Evolutionary conservation across 1,140 invertebrate genomes (phyloP).

Genomic region (Zaprionus lachaisei): DNA sequence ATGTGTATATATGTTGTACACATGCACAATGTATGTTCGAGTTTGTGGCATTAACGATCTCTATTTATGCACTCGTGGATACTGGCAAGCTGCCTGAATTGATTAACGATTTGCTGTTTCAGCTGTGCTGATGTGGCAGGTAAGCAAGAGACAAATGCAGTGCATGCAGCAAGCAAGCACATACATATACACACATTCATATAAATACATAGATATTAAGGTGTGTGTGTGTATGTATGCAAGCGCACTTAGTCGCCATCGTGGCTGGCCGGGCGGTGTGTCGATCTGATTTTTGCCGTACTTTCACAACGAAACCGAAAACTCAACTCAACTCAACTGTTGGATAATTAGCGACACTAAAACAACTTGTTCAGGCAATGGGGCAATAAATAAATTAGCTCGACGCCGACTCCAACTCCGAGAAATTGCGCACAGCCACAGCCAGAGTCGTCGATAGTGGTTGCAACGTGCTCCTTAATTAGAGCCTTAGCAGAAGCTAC

Average conservation of each 20-base stretch:
- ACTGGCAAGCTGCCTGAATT: conserved; percentile 51
- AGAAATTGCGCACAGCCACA: conserved; percentile 37
- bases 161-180: not conserved
- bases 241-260: conserved; percentile 44
- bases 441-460: conserved; percentile 13
- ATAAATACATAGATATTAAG: conserved; percentile 6
- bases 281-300: conserved; percentile 49
- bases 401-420: conserved; percentile 22
- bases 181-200: not conserved
- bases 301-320: conserved; percentile 65
- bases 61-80: conserved; percentile 46
- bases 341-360: conserved; percentile 66
- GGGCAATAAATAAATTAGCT: conserved; percentile 63
- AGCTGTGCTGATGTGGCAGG: conserved; percentile 40
- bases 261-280: conserved; percentile 25
- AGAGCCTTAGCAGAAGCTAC: conserved; percentile 2
- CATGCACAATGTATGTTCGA: not conserved
- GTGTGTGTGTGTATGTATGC: not conserved
- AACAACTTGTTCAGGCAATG: conserved; percentile 49
- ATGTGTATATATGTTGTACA: not conserved
- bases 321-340: conserved; percentile 51
- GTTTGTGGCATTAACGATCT: conserved; percentile 34
- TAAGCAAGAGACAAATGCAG: conserved; percentile 23
- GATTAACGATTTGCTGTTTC: conserved; percentile 62
- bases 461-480: not conserved